phyloP scores from a whole-genome alignment of 2,797 vertebrate species.

The Catamblyrhynchus diadema region DNA sequence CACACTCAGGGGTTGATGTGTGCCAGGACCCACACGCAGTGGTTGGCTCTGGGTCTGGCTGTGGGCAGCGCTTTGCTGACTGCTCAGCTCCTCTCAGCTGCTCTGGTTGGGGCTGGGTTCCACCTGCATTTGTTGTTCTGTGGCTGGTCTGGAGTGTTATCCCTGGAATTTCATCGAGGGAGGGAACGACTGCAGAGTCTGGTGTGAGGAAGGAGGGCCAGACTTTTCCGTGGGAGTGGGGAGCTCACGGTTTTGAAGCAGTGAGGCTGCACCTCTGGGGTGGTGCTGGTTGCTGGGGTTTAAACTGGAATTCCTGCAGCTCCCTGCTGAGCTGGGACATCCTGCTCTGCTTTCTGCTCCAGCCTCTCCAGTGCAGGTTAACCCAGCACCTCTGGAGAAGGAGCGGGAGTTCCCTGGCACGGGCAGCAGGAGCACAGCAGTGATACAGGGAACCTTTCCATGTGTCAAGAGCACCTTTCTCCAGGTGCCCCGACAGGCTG shows the following conservation, averaged over 20 bases:
- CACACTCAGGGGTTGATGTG: neutral
- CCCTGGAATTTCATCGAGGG: neutral
- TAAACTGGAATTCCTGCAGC: neutral
- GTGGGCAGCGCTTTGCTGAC: neutral
- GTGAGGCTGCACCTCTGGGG: neutral
- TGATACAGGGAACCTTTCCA: neutral
- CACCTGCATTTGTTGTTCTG: neutral
- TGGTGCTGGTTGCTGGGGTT: neutral
- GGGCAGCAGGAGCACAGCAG: neutral
- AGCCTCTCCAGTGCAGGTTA: neutral
- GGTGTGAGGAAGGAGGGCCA: neutral
- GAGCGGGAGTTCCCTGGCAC: neutral
- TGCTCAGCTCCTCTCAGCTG: neutral
- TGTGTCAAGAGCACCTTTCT: neutral
- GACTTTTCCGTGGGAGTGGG: neutral
- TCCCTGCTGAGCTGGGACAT: neutral
- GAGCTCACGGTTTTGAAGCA: neutral
- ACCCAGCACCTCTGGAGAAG: neutral
- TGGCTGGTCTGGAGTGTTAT: neutral
- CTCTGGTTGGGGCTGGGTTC: neutral
- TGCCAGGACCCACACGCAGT: neutral
- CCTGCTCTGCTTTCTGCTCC: neutral
- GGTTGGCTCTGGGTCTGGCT: neutral
- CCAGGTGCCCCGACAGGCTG: fast-evolving
- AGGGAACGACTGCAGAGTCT: neutral